Conservation (phyloP, 1,140 invertebrate genomes). For the Dysdera silvatica region DNA sequence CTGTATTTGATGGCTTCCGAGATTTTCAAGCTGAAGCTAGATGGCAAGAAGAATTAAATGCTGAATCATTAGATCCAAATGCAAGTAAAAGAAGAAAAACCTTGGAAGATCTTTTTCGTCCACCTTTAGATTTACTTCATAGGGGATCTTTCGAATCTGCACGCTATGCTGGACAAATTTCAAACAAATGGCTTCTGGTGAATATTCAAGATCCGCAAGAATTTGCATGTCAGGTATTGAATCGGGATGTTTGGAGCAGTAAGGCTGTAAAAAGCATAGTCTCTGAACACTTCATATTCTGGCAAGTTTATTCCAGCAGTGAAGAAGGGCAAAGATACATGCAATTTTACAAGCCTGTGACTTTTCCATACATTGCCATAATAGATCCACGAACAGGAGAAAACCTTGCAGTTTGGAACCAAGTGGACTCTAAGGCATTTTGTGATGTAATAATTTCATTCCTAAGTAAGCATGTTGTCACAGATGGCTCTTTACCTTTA, state of each 20-base stretch:
- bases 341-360: slow-evolving; percentile 59
- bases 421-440: slow-evolving; percentile 49
- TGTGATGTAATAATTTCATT: slow-evolving; percentile 46
- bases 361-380: slow-evolving; percentile 64
- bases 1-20: slow-evolving; percentile 58
- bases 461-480: slow-evolving; percentile 38
- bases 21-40: slow-evolving; percentile 59
- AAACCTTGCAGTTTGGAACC: slow-evolving; percentile 51
- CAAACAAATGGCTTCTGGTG: slow-evolving; percentile 65
- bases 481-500: slow-evolving; percentile 32
- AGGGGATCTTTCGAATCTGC: slow-evolving; percentile 58
- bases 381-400: slow-evolving; percentile 68
- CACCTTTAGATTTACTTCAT: slow-evolving; percentile 62
- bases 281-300: slow-evolving; percentile 64
- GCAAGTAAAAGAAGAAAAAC: slow-evolving; percentile 47
- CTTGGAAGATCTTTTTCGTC: slow-evolving; percentile 65
- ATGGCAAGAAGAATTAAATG: slow-evolving; percentile 37
- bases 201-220: slow-evolving; percentile 69
- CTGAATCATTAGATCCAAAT: neutral
- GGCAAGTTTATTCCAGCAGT: slow-evolving; percentile 66
- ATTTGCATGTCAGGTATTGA: slow-evolving; percentile 64
- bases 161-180: slow-evolving; percentile 52
- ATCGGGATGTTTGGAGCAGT: slow-evolving; percentile 69
- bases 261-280: slow-evolving; percentile 57
- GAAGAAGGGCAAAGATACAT: slow-evolving; percentile 60